Conservation (phyloP, 1,140 invertebrate genomes). For the Drosophila lacteicornis region DNA sequence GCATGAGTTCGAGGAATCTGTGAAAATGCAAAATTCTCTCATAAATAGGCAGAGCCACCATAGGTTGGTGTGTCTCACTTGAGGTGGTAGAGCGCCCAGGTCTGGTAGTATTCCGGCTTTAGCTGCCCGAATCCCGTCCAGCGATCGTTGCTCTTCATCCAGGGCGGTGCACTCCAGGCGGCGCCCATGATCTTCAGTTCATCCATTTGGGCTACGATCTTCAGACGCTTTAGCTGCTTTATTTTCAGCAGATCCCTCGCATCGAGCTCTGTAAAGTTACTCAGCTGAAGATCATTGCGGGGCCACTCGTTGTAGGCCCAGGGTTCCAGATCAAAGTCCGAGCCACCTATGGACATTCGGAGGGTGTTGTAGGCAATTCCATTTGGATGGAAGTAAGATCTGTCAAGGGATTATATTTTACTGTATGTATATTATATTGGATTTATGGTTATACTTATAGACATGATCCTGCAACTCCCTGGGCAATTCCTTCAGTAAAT, state of each 20-base stretch:
- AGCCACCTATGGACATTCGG: constrained; percentile 92
- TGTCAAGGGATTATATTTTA: constrained; percentile 38
- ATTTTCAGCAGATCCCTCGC: constrained; percentile 68
- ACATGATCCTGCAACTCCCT: constrained; percentile 87
- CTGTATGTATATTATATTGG: no score
- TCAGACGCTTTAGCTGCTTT: constrained; percentile 69
- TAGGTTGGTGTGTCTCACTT: constrained; percentile 85
- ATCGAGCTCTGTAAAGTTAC: constrained; percentile 87
- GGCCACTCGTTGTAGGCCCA: constrained; percentile 87
- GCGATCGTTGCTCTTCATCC: constrained; percentile 95
- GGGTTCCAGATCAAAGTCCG: constrained; percentile 89
- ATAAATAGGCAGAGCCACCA: constrained; percentile 8
- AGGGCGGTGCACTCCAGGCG: constrained; percentile 94
- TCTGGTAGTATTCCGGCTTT: constrained; percentile 89
- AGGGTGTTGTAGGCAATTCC: constrained; percentile 91
- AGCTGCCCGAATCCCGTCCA: constrained; percentile 87
- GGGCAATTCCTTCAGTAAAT: constrained; percentile 90
- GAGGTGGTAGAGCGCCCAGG: constrained; percentile 92
- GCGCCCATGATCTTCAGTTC: constrained; percentile 87
- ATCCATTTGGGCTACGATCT: constrained; percentile 45
- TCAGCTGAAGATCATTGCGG: constrained; percentile 87
- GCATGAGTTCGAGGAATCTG: constrained; percentile 83
- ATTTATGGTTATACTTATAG: constrained; percentile 85
- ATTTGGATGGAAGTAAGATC: constrained; percentile 86
- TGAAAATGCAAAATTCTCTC: constrained; percentile 6